These are phyloP conservation scores for Nymphalis io DNA, from an alignment of 1,140 invertebrate species.

Conservation along the genomic window DNA sequence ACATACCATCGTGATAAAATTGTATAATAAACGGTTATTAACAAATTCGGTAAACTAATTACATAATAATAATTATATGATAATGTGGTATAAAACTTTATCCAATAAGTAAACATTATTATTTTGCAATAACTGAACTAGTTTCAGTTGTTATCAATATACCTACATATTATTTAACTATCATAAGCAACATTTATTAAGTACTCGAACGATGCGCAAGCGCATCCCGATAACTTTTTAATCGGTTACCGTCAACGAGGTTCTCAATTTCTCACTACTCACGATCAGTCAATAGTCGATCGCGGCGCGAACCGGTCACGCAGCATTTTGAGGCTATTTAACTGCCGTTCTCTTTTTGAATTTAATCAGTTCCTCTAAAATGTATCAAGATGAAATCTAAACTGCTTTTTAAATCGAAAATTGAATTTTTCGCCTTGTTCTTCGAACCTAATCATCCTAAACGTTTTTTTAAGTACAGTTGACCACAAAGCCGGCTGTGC, in stretches of 20 bases:
- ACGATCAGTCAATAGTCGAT: slow-evolving; percentile 37
- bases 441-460: slow-evolving; percentile 73
- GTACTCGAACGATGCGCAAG: slow-evolving; percentile 21
- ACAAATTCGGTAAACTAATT: too few relatives aligned
- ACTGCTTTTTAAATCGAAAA: slow-evolving; percentile 44
- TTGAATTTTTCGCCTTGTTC: slow-evolving; percentile 62
- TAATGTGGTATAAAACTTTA: background rate
- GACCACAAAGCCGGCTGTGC: slow-evolving; percentile 61
- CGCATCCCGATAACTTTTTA: slow-evolving; percentile 27
- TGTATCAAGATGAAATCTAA: slow-evolving; percentile 77
- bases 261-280: background rate
- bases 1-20: too few relatives aligned
- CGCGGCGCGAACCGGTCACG: slow-evolving; percentile 28
- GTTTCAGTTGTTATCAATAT: slow-evolving; percentile 6
- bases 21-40: too few relatives aligned
- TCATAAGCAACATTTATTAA: slow-evolving; percentile 4
- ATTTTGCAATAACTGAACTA: slow-evolving; percentile 16
- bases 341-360: slow-evolving; percentile 12
- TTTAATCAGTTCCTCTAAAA: slow-evolving; percentile 49
- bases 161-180: slow-evolving; percentile 4
- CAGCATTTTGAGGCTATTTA: slow-evolving; percentile 29
- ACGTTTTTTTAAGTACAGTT: slow-evolving; percentile 78
- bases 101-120: background rate
- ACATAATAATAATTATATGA: background rate
- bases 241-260: slow-evolving; percentile 12